phyloP scores from a whole-genome alignment of 2,797 vertebrate species.

The Allochrocebus solatus region DNA sequence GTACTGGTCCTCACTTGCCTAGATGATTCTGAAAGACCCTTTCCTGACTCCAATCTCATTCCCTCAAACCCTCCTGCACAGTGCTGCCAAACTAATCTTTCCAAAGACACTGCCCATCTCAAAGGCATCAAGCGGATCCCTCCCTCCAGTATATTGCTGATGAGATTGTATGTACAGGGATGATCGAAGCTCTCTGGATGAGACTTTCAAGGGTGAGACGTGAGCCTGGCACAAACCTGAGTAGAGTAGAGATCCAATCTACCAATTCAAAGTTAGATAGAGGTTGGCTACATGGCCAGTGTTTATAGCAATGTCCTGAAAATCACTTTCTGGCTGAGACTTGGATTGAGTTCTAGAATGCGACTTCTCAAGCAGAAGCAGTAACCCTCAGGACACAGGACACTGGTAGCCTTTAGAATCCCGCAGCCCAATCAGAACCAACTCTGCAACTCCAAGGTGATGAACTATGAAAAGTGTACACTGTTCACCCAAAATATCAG shows the following conservation, averaged over 20 bases:
- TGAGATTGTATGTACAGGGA: background rate
- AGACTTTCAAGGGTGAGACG: background rate
- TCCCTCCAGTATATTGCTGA: background rate
- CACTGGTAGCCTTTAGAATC: background rate
- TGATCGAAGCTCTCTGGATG: background rate
- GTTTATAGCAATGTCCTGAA: background rate
- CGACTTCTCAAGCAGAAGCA: background rate
- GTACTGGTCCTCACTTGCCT: background rate
- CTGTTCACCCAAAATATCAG: background rate
- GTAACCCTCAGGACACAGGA: background rate
- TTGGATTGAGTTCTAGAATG: background rate
- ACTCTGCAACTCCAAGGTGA: background rate
- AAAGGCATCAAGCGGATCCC: background rate
- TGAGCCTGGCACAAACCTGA: background rate
- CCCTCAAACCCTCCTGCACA: background rate
- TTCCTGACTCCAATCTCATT: background rate
- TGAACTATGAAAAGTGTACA: background rate
- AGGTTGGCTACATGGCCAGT: background rate
- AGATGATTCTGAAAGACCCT: background rate
- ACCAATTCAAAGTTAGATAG: background rate
- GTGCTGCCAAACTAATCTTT: background rate
- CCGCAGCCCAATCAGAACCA: background rate
- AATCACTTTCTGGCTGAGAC: background rate
- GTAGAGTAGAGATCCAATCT: background rate
- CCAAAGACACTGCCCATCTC: background rate